Evolutionary conservation across 2,797 vertebrate genomes (phyloP).

Genomic region (Leucoraja ocellata): DNA sequence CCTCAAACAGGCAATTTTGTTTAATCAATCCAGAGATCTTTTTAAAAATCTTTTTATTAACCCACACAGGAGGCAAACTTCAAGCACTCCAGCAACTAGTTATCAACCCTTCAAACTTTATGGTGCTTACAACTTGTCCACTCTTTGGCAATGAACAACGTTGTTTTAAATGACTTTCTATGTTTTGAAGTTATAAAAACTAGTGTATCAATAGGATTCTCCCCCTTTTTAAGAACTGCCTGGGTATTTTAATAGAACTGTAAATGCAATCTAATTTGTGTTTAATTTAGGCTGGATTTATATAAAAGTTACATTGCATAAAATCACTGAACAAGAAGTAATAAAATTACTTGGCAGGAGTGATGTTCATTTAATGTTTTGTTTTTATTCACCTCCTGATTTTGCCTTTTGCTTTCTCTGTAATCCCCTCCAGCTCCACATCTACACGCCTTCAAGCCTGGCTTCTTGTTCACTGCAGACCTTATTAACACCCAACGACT

Average conservation of each 20-base stretch:
- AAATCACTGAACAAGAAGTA: background rate
- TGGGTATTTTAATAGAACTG: background rate
- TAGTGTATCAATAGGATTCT: background rate
- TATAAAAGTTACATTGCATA: background rate
- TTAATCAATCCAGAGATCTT: background rate
- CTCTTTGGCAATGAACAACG: background rate
- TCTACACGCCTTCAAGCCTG: too few relatives aligned
- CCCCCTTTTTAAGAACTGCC: background rate
- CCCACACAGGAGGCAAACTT: background rate
- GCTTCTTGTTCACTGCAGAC: too few relatives aligned
- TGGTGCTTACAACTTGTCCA: background rate
- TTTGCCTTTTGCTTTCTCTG: too few relatives aligned
- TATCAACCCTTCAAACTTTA: background rate
- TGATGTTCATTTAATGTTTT: background rate
- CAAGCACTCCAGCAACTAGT: background rate
- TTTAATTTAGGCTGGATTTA: background rate
- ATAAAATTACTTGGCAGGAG: slow-evolving; percentile 8
- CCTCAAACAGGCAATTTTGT: background rate
- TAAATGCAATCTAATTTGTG: background rate
- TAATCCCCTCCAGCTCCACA: too few relatives aligned
- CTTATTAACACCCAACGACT: too few relatives aligned
- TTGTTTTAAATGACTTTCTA: too few relatives aligned
- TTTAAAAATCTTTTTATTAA: background rate
- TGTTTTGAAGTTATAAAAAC: too few relatives aligned
- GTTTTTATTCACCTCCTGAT: too few relatives aligned